Percentiles rank a stretch among this genome's conserved stretches.
phyloP scores from a whole-genome alignment of 2,888 invertebrate species.

The Yponomeuta sedellus region DNA sequence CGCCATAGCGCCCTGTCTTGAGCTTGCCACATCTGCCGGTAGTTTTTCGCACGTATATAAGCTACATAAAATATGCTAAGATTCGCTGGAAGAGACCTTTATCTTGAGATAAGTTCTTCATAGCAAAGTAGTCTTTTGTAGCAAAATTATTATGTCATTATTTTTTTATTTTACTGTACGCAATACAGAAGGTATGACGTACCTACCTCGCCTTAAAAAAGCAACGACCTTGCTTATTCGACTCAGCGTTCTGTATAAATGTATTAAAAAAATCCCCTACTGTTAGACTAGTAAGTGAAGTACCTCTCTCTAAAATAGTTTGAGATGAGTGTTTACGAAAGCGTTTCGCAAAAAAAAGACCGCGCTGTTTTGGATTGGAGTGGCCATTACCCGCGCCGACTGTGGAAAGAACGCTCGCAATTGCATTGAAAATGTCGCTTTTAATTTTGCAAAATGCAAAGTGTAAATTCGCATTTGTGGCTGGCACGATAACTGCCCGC shows the following conservation, averaged over 20 bases:
- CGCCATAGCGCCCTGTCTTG: too few relatives aligned
- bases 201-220: neutral
- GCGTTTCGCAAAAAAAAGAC: conserved; percentile 49
- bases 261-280: conserved; percentile 27
- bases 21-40: too few relatives aligned
- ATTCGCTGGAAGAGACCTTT: too few relatives aligned
- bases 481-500: conserved; percentile 60
- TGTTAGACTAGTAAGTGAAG: conserved; percentile 37
- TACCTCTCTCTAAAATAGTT: conserved; percentile 36
- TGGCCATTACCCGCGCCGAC: conserved; percentile 68
- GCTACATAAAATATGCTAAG: too few relatives aligned
- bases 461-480: conserved; percentile 68
- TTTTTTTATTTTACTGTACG: too few relatives aligned
- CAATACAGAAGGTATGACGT: neutral
- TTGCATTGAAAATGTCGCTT: conserved; percentile 71
- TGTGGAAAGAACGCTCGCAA: conserved; percentile 63
- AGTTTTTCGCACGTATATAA: too few relatives aligned
- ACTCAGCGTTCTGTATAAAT: conserved; percentile 21
- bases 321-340: conserved; percentile 61
- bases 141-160: too few relatives aligned
- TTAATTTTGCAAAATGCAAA: conserved; percentile 72
- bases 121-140: too few relatives aligned
- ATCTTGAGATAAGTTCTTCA: too few relatives aligned
- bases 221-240: conserved; percentile 6
- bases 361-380: conserved; percentile 64